Evolutionary conservation across 2,888 invertebrate genomes (phyloP), one percentile per base, ranked within the genome.

Genomic region (Drosophila pseudotakahashii): DNA sequence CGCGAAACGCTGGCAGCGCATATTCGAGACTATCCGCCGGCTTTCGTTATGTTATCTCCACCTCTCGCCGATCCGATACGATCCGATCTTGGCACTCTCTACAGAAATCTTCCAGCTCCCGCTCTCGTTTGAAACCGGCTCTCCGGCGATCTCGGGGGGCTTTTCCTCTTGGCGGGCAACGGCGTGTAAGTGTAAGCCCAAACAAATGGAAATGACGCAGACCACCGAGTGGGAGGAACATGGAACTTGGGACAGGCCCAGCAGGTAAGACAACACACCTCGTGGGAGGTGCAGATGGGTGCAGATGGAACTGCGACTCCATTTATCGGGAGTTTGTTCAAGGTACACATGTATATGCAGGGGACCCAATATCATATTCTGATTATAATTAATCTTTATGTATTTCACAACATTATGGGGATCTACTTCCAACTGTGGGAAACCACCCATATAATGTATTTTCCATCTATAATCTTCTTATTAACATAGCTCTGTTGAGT

Each of bases 1-100:
- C 68, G 69, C 77, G 53, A 58, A 59, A 42, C 68, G 47, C 71
- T 52, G 64, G 68, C 66, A 41, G 51, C 58, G 51, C 60, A 39
- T 75, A 39, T 75, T 77, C 81, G 84, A 80, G 80, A 84, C 79
- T 71, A 69, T 76, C 79, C 81, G 57, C 81, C 85, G 81, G 85
- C 81, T 84, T 81, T 84, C 84, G 79, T 79, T 75, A 73, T 45
- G 79, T 79, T 75, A 73, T 61, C 64, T 45, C 42, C 37, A 36
- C 30, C 44, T 13, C 26, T 19, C 44, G n/a, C 51, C 14, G 30
- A 11, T 30, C 53, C 16, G 13, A 44, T 44, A 23, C 34, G 34
- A 34, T 34, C 34, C 11, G 16, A 48, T 37, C 44, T n/a, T 11
- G 4, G 34, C 34, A 1, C 39, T 53, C 68, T 48, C 10, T 3